Base-by-base conservation (phyloP, 2,888 invertebrate genomes). In the Schizotus pectinicornis region DNA sequence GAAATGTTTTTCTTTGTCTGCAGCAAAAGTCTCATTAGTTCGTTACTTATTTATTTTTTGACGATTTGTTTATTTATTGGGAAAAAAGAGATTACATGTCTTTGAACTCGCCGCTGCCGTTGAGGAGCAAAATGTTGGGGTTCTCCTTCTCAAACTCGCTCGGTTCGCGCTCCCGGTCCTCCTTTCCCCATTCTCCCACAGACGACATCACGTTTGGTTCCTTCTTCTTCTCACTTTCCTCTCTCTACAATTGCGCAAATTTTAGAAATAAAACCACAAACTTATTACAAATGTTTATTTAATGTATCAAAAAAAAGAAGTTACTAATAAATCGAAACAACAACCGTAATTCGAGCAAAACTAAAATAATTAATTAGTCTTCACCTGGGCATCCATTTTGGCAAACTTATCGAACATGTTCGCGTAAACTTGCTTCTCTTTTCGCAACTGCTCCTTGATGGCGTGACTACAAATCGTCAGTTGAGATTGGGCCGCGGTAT, bases 381-480 rank as follows among this genome's bases (percentile, higher is more conserved):
- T 79, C 77, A 89, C 90, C 88, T 90, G 86, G 76, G 85, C 84
- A 81, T 92, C 92, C 78, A 86, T 86, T 67, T 88, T 86, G 3
- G 92, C 92, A 81, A 95, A 91, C 80, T 94, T 95, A 69, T 94
- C 90, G 80, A 98, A 98, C 94, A 98, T 96, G 79, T 94, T 95
- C 8, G 91, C 91, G 79, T 95, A 98, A 33, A 94, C 83, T 75
- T 90, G 86, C 81, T 92, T 95, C 79, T 97, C 95, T 59, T 87
- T 88, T 52, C 88, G 85, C 63, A 88, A 84, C 70, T 91, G 88
- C 65, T 91, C 87, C 76, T 89, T 90, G 11, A 95, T 83, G 59
- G 87, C 83, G 57, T 87, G 83, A 60, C 88, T 86, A 79, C 94
- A 94, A 48, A 88, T 75, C 6, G 81, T 75, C 34, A 94, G 81